phyloP scores from a whole-genome alignment of 2,888 invertebrate genomes.

The Ectobius pallidus region DNA sequence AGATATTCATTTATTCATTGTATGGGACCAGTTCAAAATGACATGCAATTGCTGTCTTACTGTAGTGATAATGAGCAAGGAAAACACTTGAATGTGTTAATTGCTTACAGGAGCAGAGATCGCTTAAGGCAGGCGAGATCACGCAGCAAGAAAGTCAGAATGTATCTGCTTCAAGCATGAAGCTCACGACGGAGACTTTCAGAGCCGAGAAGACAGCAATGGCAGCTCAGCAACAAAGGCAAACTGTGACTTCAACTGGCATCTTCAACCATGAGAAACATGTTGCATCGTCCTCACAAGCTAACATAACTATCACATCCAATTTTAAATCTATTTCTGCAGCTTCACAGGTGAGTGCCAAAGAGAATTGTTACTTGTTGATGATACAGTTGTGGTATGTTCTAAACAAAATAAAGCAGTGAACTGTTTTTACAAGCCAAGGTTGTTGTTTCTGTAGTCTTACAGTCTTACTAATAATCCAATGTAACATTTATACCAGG shows the following conservation, averaged over 20 bases:
- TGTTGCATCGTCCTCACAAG: conserved; percentile 74
- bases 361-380: not conserved
- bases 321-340: conserved; percentile 63
- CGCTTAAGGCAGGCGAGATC: conserved; percentile 81
- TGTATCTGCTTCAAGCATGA: conserved; percentile 82
- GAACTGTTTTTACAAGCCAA: not conserved
- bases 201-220: conserved; percentile 76
- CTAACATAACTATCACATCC: conserved; percentile 78
- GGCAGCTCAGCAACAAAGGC: conserved; percentile 75
- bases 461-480: too few relatives aligned
- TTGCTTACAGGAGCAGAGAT: conserved; percentile 74
- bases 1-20: too few relatives aligned
- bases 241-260: conserved; percentile 75
- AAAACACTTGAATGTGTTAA: not conserved
- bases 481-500: too few relatives aligned
- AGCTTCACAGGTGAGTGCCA: conserved; percentile 45
- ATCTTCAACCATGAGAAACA: conserved; percentile 77
- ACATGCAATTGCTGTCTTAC: too few relatives aligned
- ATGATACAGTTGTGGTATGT: not conserved
- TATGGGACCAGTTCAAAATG: too few relatives aligned
- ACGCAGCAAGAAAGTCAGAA: conserved; percentile 86
- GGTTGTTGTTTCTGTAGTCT: not conserved
- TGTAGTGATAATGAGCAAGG: too few relatives aligned
- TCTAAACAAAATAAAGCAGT: not conserved
- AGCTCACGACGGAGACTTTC: conserved; percentile 84